Conservation (phyloP, 2,888 invertebrate genomes). For the Muscina levida region DNA sequence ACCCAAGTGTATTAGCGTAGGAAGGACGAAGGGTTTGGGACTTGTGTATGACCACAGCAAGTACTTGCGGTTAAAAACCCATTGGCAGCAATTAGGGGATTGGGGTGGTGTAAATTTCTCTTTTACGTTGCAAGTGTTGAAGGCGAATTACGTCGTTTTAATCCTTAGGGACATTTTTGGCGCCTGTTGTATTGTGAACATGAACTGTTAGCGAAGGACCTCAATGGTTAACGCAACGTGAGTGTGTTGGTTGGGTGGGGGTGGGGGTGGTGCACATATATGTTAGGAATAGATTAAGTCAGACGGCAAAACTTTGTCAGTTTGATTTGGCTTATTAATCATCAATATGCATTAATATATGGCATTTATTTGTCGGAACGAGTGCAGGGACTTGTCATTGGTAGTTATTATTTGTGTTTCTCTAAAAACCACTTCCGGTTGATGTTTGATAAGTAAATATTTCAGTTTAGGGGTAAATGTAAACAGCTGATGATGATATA, state of each 20-base stretch:
- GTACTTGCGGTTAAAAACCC: constrained; percentile 44
- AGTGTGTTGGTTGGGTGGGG: neutral
- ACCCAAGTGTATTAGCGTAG: too few relatives aligned
- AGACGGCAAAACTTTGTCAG: too few relatives aligned
- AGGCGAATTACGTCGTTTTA: constrained; percentile 51
- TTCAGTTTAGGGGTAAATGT: too few relatives aligned
- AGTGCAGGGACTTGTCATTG: constrained; percentile 14
- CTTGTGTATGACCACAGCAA: constrained; percentile 45
- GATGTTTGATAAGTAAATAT: neutral
- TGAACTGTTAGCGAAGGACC: constrained; percentile 19
- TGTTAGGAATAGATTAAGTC: too few relatives aligned
- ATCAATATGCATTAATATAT: too few relatives aligned
- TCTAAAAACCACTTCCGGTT: neutral
- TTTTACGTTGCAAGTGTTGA: constrained; percentile 1
- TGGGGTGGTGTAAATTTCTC: constrained; percentile 16
- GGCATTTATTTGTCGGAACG: too few relatives aligned
- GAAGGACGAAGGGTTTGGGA: constrained; percentile 5
- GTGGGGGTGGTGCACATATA: neutral
- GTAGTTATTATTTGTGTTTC: neutral
- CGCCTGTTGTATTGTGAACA: constrained; percentile 25
- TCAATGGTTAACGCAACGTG: neutral
- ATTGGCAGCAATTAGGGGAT: constrained; percentile 51
- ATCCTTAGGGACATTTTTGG: constrained; percentile 59
- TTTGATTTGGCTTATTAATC: too few relatives aligned
- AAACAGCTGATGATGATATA: too few relatives aligned